phyloP scores from a whole-genome alignment of 2,888 invertebrate genomes.

The Idaea straminata region DNA sequence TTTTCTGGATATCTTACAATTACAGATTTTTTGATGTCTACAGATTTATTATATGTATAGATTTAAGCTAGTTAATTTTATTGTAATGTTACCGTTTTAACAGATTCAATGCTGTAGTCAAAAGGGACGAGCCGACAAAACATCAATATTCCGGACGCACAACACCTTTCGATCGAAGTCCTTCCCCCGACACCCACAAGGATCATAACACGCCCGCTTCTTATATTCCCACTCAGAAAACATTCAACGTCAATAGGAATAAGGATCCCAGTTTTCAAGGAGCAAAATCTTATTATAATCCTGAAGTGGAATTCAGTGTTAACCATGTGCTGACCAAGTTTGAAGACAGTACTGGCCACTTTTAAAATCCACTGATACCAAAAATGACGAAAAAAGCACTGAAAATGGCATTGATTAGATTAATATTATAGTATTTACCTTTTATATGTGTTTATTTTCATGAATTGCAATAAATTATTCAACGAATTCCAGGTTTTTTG shows the following conservation, averaged over 20 bases:
- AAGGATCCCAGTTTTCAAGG: slow-evolving; percentile 29
- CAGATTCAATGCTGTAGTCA: slow-evolving; percentile 66
- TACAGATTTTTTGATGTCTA: too few species aligned
- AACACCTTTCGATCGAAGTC: slow-evolving; percentile 32
- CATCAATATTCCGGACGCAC: slow-evolving; percentile 40
- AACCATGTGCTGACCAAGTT: slow-evolving; percentile 38
- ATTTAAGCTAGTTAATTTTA: too few species aligned
- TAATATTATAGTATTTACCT: neutral
- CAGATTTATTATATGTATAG: too few species aligned
- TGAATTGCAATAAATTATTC: neutral
- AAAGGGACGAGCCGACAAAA: slow-evolving; percentile 49
- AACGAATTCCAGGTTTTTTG: neutral
- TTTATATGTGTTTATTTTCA: slow-evolving; percentile 11
- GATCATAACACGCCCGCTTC: slow-evolving; percentile 25
- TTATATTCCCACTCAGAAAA: neutral
- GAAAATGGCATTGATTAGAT: neutral
- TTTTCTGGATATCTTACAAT: too few species aligned
- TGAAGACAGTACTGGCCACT: slow-evolving; percentile 17
- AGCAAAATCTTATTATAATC: slow-evolving; percentile 29
- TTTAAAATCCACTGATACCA: neutral
- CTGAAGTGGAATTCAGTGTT: slow-evolving; percentile 50
- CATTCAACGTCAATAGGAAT: slow-evolving; percentile 17
- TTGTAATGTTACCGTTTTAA: neutral
- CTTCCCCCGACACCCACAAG: slow-evolving; percentile 26
- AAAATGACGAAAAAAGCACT: neutral